These are phyloP conservation scores for Whitmania pigra DNA, from an alignment of 1,140 invertebrate species.

Conservation along the genomic window DNA sequence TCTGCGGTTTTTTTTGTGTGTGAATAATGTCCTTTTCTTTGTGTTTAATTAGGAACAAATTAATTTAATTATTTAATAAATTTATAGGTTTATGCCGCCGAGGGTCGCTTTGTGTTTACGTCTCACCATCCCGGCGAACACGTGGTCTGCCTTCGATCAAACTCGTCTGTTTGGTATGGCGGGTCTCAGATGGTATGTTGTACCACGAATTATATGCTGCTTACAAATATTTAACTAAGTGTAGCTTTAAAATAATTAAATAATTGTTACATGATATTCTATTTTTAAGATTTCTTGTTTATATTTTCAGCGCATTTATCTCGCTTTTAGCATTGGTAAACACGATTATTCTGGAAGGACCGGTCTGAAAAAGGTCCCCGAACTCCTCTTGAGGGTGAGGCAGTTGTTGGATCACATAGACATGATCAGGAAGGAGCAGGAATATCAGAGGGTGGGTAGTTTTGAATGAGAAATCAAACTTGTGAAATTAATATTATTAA, in stretches of 20 bases:
- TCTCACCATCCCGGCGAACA: constrained; percentile 93
- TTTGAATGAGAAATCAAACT: not conserved
- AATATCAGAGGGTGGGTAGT: not conserved
- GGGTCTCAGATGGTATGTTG: constrained; percentile 69
- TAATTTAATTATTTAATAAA: too few species aligned
- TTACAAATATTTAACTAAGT: not conserved
- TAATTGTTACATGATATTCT: not conserved
- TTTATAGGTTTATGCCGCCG: constrained; percentile 68
- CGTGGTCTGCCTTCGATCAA: constrained; percentile 90
- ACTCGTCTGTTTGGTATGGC: constrained; percentile 89
- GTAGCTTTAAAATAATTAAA: not conserved
- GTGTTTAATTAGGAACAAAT: too few species aligned
- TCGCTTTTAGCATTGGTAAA: not conserved
- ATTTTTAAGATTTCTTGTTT: not conserved
- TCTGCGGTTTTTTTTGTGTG: too few species aligned
- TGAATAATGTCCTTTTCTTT: too few species aligned
- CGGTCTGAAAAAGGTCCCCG: not conserved
- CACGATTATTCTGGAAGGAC: not conserved
- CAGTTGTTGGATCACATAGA: not conserved
- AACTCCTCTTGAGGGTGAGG: not conserved
- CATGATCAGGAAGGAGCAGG: not conserved
- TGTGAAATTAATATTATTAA: not conserved
- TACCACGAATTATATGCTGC: constrained; percentile 12
- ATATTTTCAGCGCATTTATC: not conserved
- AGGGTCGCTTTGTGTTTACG: constrained; percentile 90